Evolutionary conservation across 2,888 invertebrate genomes (phyloP), one percentile per base, ranked within the genome.

Genomic region (Trichopoda pennipes): DNA sequence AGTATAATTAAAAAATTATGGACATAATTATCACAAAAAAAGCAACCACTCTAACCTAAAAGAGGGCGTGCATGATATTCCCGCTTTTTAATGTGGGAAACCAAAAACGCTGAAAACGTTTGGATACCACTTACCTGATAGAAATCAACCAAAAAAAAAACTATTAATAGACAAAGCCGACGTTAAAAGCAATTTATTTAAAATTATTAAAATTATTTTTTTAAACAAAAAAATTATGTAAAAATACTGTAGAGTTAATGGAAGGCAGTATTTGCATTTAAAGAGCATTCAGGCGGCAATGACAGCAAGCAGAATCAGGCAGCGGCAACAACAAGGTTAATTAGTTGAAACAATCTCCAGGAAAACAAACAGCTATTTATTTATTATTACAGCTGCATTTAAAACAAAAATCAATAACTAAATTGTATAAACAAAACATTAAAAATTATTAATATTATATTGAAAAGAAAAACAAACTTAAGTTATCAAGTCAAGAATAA

Each of bases 51-150:
- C 63, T 51, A 51, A 56, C 4, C 28, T 16, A 19, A 69, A 56
- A 38, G 21, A 47, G 44, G 53, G 69, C n/a, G 44, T 60, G 69
- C n/a, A n/a, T 28, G 53, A 21, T 4, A 38, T 10, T 35, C n/a
- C 49, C 51, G 19, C 51, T 53, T 35, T 58, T 14, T 4, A 17
- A 42, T 55, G 23, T 10, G 32, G 49, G 58, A 21, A 53, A 28
- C 28, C 4, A n/a, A 72, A 85, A 85, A 85, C 86, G 80, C 87
- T 78, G 85, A 81, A 76, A 85, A 87, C 87, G 88, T 89, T 87
- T 88, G 88, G 88, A 89, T 85, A 86, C n/a, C n/a, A n/a, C 85
- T 86, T 86, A 42, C n/a, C 12, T 21, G 9, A 49, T 3, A 19
- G 14, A 49, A 10, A 16, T n/a, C n/a, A 49, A 49, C 1, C 9